Percentiles rank a stretch among this genome's conserved stretches.
Conservation (phyloP, 2,797 vertebrate genomes). For the Myotis pilosus region DNA sequence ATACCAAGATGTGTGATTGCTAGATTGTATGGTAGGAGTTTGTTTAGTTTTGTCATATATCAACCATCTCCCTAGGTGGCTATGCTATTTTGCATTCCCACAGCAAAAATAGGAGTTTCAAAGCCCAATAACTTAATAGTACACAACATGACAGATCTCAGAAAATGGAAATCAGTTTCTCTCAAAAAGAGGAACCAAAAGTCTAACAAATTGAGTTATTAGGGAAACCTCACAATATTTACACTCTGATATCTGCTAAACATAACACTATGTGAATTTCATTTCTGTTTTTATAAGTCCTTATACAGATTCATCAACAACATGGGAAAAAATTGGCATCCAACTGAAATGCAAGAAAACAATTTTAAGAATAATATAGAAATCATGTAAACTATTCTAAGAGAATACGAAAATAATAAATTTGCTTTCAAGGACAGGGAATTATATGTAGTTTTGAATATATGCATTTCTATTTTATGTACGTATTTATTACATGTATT, state of each 20-base stretch:
- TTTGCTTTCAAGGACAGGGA: background rate
- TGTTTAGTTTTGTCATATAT: background rate
- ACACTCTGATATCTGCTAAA: background rate
- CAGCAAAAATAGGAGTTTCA: background rate
- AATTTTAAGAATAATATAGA: background rate
- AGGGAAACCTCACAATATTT: background rate
- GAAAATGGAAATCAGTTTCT: background rate
- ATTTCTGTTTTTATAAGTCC: background rate
- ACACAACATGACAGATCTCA: background rate
- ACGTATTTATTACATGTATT: background rate
- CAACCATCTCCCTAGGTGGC: background rate
- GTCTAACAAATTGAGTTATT: background rate
- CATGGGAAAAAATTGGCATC: background rate
- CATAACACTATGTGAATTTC: background rate
- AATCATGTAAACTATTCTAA: background rate
- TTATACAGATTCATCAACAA: background rate
- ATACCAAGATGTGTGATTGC: background rate
- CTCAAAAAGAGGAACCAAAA: background rate
- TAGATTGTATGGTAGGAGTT: background rate
- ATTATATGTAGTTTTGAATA: background rate
- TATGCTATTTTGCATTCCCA: background rate
- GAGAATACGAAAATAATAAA: background rate
- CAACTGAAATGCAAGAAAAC: background rate
- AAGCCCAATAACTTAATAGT: background rate
- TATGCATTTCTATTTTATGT: background rate